Conservation (phyloP, 2,888 invertebrate genomes). For the Atethmia centrago region DNA sequence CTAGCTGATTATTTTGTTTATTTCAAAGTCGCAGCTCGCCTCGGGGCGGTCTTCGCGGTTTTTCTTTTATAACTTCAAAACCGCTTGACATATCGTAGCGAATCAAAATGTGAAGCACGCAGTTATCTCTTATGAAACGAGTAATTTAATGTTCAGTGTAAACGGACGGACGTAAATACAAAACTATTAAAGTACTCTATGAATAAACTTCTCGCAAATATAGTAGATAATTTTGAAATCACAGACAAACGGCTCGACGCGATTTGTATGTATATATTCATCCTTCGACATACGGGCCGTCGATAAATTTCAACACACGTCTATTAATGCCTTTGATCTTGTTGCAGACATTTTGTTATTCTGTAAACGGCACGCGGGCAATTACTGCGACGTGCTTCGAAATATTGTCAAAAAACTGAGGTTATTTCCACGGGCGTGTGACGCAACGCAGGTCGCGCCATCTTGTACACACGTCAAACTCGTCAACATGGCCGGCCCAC, state of each 20-base stretch:
- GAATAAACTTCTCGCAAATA: slow-evolving; percentile 64
- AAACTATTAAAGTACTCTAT: slow-evolving; percentile 61
- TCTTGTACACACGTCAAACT: slow-evolving; percentile 75
- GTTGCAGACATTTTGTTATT: slow-evolving; percentile 86
- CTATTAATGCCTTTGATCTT: slow-evolving; percentile 89
- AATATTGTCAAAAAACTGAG: slow-evolving; percentile 84
- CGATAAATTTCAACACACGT: slow-evolving; percentile 89
- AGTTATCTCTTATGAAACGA: slow-evolving; percentile 62
- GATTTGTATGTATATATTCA: slow-evolving; percentile 80
- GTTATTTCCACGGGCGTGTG: slow-evolving; percentile 73
- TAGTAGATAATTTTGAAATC: slow-evolving; percentile 63
- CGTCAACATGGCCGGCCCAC: slow-evolving; percentile 73
- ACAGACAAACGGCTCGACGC: slow-evolving; percentile 59
- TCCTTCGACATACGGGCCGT: slow-evolving; percentile 81
- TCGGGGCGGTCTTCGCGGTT: slow-evolving; percentile 59
- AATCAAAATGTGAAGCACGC: slow-evolving; percentile 66
- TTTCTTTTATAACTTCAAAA: slow-evolving; percentile 63
- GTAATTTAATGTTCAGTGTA: slow-evolving; percentile 61
- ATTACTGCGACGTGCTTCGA: slow-evolving; percentile 87
- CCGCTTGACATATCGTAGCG: slow-evolving; percentile 60
- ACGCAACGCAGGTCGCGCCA: slow-evolving; percentile 76
- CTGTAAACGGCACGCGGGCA: slow-evolving; percentile 81
- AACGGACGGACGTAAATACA: slow-evolving; percentile 53
- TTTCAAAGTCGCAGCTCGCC: slow-evolving; percentile 69
- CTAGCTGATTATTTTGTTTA: slow-evolving; percentile 76